These are phyloP conservation scores for Eulemur rubriventer DNA, from an alignment of 2,797 vertebrate genomes.

Conservation along the genomic window DNA sequence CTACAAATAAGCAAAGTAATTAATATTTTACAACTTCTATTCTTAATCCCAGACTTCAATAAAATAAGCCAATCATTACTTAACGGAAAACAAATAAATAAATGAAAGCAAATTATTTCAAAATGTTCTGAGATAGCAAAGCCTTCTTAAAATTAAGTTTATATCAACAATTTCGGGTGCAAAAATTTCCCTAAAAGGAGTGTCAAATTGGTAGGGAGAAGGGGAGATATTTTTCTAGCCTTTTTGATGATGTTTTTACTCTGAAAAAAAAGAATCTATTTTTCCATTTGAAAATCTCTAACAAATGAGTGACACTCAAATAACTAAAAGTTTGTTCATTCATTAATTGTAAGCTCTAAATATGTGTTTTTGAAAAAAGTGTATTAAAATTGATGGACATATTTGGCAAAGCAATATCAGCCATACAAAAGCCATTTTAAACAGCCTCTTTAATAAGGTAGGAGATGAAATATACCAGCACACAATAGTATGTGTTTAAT, in stretches of 20 bases:
- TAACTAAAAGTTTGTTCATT: constrained; percentile 47
- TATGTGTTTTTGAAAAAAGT: constrained; percentile 44
- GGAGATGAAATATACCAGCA: constrained; percentile 78
- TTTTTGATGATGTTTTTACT: constrained; percentile 41
- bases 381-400: constrained; percentile 60
- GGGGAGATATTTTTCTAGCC: not conserved
- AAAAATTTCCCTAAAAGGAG: not conserved
- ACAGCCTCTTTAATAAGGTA: constrained; percentile 78
- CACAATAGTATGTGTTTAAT: constrained; percentile 80
- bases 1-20: constrained; percentile 4
- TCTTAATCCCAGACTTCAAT: not conserved
- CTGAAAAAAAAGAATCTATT: not conserved
- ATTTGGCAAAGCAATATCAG: constrained; percentile 57
- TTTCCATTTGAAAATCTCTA: constrained; percentile 58
- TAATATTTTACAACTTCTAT: not conserved
- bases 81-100: not conserved
- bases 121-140: not conserved
- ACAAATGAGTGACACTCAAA: constrained; percentile 47
- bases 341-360: constrained; percentile 49
- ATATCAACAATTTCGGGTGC: not conserved
- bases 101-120: constrained; percentile 16
- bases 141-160: constrained; percentile 32
- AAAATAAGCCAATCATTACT: constrained; percentile 40
- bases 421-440: constrained; percentile 71
- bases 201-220: not conserved